phyloP scores from a whole-genome alignment of 2,888 invertebrate genomes.

The Exephanes ischioxanthus region DNA sequence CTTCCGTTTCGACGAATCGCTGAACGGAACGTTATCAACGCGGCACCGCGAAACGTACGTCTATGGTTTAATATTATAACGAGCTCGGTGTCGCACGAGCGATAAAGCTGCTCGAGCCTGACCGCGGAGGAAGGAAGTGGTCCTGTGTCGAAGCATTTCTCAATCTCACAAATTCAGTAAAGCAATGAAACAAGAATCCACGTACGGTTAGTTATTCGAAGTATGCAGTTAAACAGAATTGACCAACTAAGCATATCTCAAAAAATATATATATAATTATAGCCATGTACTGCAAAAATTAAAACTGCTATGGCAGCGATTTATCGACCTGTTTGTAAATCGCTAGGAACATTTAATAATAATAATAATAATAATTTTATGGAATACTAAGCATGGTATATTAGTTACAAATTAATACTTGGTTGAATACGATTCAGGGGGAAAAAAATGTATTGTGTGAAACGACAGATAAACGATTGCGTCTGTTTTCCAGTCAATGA shows the following conservation, averaged over 20 bases:
- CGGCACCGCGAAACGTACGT: conserved; percentile 16
- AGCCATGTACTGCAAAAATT: background rate
- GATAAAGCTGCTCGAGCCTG: conserved; percentile 43
- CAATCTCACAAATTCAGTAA: conserved; percentile 33
- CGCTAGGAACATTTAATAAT: too few species aligned
- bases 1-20: conserved; percentile 48
- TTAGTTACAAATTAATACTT: background rate
- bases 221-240: background rate
- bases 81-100: conserved; percentile 36
- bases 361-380: too few species aligned
- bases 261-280: background rate
- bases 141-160: conserved; percentile 45
- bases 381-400: too few species aligned
- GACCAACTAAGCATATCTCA: background rate
- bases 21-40: conserved; percentile 38
- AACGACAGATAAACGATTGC: conserved; percentile 35
- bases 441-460: background rate
- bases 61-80: conserved; percentile 45
- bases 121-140: conserved; percentile 70
- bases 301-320: background rate
- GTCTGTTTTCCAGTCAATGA: conserved; percentile 42
- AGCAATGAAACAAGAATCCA: background rate
- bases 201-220: background rate
- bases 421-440: background rate
- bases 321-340: background rate